Percentiles rank a stretch among this genome's conserved stretches.
phyloP scores from a whole-genome alignment of 2,113 vertebrate species.

The Cariama cristata region DNA sequence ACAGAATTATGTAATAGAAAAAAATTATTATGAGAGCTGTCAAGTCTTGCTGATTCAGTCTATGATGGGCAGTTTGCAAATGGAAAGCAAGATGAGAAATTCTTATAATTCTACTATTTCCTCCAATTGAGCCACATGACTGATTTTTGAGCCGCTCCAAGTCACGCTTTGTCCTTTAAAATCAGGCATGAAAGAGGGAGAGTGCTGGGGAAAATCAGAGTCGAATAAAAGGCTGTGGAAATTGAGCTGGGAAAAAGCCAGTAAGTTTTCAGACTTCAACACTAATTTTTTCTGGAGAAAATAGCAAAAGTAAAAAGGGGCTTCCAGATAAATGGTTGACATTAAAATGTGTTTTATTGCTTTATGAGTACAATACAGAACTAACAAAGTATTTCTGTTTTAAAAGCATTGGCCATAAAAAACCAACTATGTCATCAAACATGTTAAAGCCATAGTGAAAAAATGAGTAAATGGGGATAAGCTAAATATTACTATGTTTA shows the following conservation, averaged over 20 bases:
- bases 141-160: background rate
- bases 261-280: background rate
- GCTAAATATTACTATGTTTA: background rate
- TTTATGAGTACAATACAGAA: background rate
- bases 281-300: background rate
- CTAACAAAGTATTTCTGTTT: background rate
- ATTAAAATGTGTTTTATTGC: background rate
- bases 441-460: background rate
- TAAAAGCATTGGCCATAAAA: background rate
- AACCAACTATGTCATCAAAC: background rate
- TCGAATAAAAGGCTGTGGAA: background rate
- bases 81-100: background rate
- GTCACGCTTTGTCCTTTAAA: background rate
- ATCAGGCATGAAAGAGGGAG: background rate
- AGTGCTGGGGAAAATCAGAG: background rate
- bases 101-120: background rate
- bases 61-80: background rate
- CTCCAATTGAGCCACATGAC: background rate
- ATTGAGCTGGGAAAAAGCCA: background rate
- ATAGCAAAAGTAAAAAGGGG: background rate
- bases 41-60: conserved; percentile 11
- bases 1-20: background rate
- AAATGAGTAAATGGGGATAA: background rate
- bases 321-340: background rate
- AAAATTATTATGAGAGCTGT: background rate